Percentiles rank a stretch among this genome's conserved stretches.
Evolutionary conservation across 2,113 vertebrate genomes (phyloP).

Genomic region (Grantiella picta): DNA sequence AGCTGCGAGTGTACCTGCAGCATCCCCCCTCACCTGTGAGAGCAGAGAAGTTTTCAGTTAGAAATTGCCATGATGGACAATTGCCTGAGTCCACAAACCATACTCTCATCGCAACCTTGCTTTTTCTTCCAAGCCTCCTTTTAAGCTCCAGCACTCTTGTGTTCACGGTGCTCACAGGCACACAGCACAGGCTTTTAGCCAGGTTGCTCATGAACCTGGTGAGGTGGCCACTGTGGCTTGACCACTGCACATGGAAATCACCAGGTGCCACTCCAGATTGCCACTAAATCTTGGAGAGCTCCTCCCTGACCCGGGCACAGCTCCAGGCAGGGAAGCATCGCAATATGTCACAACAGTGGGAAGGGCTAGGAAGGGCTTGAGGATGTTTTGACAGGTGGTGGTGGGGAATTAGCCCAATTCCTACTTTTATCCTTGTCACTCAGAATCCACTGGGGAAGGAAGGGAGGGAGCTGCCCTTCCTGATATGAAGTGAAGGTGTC

Average conservation of each 20-base stretch:
- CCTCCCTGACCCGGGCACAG: background rate
- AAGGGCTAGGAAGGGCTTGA: background rate
- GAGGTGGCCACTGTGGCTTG: fast-evolving
- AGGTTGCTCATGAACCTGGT: background rate
- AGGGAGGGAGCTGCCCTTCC: background rate
- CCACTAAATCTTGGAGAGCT: background rate
- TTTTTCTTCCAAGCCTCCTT: background rate
- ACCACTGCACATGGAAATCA: background rate
- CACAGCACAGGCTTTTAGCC: background rate
- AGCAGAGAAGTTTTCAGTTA: background rate
- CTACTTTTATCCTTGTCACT: background rate
- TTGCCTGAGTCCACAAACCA: background rate
- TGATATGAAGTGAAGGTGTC: background rate
- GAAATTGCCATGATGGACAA: background rate
- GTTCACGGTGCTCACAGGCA: background rate
- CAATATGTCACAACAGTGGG: background rate
- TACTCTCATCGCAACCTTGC: background rate
- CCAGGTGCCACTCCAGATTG: background rate
- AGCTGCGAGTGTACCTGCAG: background rate
- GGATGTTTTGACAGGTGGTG: background rate
- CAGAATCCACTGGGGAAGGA: background rate
- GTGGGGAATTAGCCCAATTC: background rate
- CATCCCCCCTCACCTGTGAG: background rate
- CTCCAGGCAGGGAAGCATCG: background rate
- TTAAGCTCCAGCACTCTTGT: background rate